A percentile compares a stretch with the other conserved stretches of the same genome.
Evolutionary conservation across 1,140 invertebrate species (phyloP).

Genomic region (Radopholus similis): DNA sequence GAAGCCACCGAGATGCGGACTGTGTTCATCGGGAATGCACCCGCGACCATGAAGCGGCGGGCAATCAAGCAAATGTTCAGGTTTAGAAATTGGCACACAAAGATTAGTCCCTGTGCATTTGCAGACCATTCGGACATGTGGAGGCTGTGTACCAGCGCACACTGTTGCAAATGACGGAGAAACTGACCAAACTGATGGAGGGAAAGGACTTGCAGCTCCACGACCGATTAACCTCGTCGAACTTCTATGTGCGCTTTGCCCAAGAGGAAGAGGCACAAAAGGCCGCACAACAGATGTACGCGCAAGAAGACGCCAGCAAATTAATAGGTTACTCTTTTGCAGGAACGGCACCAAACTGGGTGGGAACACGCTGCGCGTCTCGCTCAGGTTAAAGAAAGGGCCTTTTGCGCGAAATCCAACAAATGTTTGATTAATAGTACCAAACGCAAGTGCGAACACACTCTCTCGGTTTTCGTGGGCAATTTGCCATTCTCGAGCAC

Average conservation of each 20-base stretch:
- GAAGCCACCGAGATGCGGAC: background rate
- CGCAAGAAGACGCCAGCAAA: background rate
- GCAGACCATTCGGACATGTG: background rate
- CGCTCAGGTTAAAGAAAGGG: too few species aligned
- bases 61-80: slow-evolving; percentile 4
- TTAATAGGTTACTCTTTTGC: background rate
- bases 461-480: slow-evolving; percentile 13
- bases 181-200: slow-evolving; percentile 13
- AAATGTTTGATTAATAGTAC: too few species aligned
- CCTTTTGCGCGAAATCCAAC: background rate
- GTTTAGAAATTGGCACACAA: background rate
- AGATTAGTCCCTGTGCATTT: background rate
- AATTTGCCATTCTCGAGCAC: background rate
- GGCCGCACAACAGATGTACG: background rate
- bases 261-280: slow-evolving; percentile 6
- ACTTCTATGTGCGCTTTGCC: slow-evolving; percentile 9
- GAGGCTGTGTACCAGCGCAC: slow-evolving; percentile 17
- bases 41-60: background rate
- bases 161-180: slow-evolving; percentile 16
- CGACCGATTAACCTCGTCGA: background rate
- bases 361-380: background rate
- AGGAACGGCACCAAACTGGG: slow-evolving; percentile 7
- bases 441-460: too few species aligned
- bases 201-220: background rate
- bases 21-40: slow-evolving; percentile 17